Evolutionary conservation across 2,888 invertebrate species (phyloP).

Genomic region (Lasius fuliginosus): DNA sequence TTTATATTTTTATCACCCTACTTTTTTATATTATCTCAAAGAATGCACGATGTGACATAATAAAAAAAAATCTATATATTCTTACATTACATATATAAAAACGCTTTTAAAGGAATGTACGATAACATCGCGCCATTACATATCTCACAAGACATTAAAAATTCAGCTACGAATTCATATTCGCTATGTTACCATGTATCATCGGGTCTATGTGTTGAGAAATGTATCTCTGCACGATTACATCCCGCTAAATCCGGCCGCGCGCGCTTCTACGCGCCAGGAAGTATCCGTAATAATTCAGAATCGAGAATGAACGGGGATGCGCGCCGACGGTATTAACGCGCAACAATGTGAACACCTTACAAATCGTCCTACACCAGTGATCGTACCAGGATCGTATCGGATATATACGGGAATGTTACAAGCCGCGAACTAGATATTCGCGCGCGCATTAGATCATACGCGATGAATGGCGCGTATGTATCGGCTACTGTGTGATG

Average conservation of each 20-base stretch:
- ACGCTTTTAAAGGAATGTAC: not conserved
- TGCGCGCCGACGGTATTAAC: constrained; percentile 10
- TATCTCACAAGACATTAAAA: constrained; percentile 28
- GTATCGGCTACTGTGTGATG: constrained; percentile 44
- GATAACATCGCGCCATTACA: not conserved
- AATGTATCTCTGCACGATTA: constrained; percentile 23
- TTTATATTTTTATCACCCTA: not conserved
- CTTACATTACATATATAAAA: not conserved
- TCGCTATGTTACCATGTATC: not conserved
- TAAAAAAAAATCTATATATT: not conserved
- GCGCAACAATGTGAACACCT: constrained; percentile 30
- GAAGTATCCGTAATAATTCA: constrained; percentile 31
- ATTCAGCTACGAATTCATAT: not conserved
- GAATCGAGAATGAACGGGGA: constrained; percentile 10
- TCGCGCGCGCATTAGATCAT: constrained; percentile 42
- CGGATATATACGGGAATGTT: constrained; percentile 29
- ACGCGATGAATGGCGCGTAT: constrained; percentile 47
- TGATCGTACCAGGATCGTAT: constrained; percentile 22
- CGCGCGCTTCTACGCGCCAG: not conserved
- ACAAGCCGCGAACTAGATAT: constrained; percentile 24
- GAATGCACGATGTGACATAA: not conserved
- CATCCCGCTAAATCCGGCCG: not conserved
- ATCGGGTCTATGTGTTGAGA: constrained; percentile 9
- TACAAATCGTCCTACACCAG: constrained; percentile 35
- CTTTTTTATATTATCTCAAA: not conserved